Base-by-base conservation (phyloP, 2,888 invertebrate species). In the Oscheius myriophilus region DNA sequence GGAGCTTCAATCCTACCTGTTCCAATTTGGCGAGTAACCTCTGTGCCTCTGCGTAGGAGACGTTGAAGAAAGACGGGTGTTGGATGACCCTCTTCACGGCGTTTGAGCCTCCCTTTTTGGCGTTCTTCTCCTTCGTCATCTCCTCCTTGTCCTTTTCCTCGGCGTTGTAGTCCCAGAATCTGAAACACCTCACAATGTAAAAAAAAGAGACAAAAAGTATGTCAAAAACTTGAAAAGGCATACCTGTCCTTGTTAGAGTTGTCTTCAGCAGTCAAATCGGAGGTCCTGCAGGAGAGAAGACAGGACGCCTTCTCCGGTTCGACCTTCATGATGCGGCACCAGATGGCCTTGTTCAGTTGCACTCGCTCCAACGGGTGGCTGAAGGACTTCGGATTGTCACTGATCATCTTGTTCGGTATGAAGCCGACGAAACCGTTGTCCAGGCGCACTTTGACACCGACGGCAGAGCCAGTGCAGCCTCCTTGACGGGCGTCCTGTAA, bases 51-150 rank as follows among this genome's bases (percentile, higher is more conserved):
- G 92, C 91, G 87, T 92, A 96, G 2, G 94, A 93, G 82, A 97
- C 93, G 87, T 99, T 99, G 81, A 95, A 93, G 90, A 99, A 99
- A 12, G 93, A 92, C 0, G 96, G 95, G 89, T 99, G 98, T 7
- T 96, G 94, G 71, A 98, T 97, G 0, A 98, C 96, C 18, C 98
- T 91, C 87, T 96, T 96, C 39, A 95, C 92, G 92, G 91, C 92
- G 80, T 93, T 93, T 49, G 92, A 91, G 2, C 90, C 53, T 33
- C 67, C 69, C 16, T 41, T 25, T 11, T 21, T 23, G 57, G 55
- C 87, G 82, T 96, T 95, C 72, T 91, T 91, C 66, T 93, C 92
- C 57, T 95, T 94, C 0, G 90, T 87, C 21, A 93, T 93, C 85
- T 91, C 91, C 86, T 98, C 96, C 87, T 52, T 43, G 53, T 84